Conservation (phyloP, 2,888 invertebrate species). For the Thereva nobilitata region DNA sequence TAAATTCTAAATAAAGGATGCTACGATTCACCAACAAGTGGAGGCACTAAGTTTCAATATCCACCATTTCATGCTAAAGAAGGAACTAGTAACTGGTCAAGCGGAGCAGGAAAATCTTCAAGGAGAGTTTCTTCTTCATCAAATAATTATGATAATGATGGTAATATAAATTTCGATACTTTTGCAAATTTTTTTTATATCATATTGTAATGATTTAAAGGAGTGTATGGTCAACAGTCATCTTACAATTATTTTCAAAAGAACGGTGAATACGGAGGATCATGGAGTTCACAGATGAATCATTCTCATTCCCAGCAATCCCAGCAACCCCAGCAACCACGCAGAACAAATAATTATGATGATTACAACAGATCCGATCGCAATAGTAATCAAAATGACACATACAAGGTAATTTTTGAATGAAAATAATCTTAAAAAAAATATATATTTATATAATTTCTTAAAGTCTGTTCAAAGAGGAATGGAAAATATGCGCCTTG, state of each 20-base stretch:
- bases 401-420: constrained; percentile 38
- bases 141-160: constrained; percentile 41
- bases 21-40: constrained; percentile 66
- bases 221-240: constrained; percentile 52
- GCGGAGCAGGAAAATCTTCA: constrained; percentile 65
- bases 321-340: constrained; percentile 48
- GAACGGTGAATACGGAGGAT: constrained; percentile 82
- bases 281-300: constrained; percentile 71
- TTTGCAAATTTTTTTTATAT: not conserved
- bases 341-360: constrained; percentile 71
- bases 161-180: constrained; percentile 18
- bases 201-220: constrained; percentile 18
- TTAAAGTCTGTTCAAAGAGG: constrained; percentile 80
- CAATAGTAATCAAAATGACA: constrained; percentile 41
- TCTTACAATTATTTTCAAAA: constrained; percentile 82
- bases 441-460: constrained; percentile 2
- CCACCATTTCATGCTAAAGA: constrained; percentile 91
- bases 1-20: constrained; percentile 61
- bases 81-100: constrained; percentile 71
- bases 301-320: constrained; percentile 59
- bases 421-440: not conserved
- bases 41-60: constrained; percentile 77
- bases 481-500: constrained; percentile 69
- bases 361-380: constrained; percentile 65
- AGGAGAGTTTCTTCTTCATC: constrained; percentile 34